Evolutionary conservation across 2,113 vertebrate species (phyloP).

Genomic region (Stigmatopora nigra): DNA sequence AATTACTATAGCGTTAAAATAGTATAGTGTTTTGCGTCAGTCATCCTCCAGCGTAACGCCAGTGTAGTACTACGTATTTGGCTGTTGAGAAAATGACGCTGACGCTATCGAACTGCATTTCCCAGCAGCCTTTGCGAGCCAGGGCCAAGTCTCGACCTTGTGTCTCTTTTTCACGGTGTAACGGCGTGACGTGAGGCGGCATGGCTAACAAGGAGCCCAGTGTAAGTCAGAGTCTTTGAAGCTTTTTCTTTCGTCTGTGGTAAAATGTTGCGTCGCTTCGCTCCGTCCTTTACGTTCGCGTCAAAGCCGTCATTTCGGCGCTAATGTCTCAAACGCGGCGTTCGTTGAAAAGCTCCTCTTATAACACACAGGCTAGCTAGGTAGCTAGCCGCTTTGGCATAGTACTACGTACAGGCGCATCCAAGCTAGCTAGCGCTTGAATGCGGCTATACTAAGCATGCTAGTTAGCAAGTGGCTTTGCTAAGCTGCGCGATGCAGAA

Average conservation of each 20-base stretch:
- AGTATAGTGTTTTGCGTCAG: too few species aligned
- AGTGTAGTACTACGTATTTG: too few species aligned
- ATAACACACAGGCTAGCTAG: not conserved
- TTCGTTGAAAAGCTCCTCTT: not conserved
- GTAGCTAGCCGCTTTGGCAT: not conserved
- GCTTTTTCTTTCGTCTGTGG: not conserved
- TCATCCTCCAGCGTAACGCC: too few species aligned
- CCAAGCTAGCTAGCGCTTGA: too few species aligned
- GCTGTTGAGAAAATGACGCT: not conserved
- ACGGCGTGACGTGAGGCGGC: slow-evolving; percentile 38
- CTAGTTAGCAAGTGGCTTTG: not conserved
- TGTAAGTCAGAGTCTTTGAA: slow-evolving; percentile 45
- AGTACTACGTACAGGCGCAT: too few species aligned
- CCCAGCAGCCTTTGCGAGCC: slow-evolving; percentile 32
- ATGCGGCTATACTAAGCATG: not conserved
- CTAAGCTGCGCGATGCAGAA: slow-evolving; percentile 1
- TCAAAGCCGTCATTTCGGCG: not conserved
- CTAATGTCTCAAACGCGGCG: not conserved
- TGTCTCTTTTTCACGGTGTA: slow-evolving; percentile 28
- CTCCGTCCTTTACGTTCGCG: too few species aligned
- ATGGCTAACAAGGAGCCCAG: slow-evolving; percentile 65
- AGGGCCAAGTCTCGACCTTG: not conserved
- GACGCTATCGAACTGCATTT: slow-evolving; percentile 37
- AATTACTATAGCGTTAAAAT: too few species aligned
- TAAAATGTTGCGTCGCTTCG: not conserved